Percentiles rank a stretch among this genome's conserved stretches.
phyloP scores from a whole-genome alignment of 2,113 vertebrate genomes.

The Sakesphorus luctuosus region DNA sequence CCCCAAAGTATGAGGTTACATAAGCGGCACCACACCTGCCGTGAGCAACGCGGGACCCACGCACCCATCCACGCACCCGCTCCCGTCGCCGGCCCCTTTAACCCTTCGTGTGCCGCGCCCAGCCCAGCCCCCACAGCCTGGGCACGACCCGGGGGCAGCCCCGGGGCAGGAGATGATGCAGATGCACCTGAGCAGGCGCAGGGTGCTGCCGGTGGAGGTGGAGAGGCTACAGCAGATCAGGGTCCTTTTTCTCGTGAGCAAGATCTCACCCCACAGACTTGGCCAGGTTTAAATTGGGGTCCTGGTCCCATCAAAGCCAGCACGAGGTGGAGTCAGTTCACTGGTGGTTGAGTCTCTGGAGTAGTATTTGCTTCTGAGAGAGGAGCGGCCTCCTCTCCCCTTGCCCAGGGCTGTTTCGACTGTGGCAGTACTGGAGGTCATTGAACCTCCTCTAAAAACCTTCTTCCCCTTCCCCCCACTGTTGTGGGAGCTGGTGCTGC shows the following conservation, averaged over 20 bases:
- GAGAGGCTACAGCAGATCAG: neutral
- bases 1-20: constrained; percentile 39
- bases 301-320: neutral
- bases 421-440: neutral
- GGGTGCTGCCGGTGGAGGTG: neutral
- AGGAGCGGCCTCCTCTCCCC: accelerated
- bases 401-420: neutral
- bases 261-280: accelerated
- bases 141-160: neutral
- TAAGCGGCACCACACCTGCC: constrained; percentile 46
- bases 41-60: constrained; percentile 37
- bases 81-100: neutral
- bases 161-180: neutral
- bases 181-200: accelerated
- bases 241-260: accelerated
- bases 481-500: neutral
- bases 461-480: accelerated
- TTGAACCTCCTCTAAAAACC: neutral
- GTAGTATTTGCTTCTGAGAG: neutral
- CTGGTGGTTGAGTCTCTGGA: accelerated
- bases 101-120: neutral
- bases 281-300: neutral
- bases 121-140: accelerated
- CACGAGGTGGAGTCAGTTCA: accelerated
- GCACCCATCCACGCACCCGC: neutral